These are phyloP conservation scores for Amblyteles armatorius DNA, from an alignment of 2,888 invertebrate species.

Conservation along the genomic window DNA sequence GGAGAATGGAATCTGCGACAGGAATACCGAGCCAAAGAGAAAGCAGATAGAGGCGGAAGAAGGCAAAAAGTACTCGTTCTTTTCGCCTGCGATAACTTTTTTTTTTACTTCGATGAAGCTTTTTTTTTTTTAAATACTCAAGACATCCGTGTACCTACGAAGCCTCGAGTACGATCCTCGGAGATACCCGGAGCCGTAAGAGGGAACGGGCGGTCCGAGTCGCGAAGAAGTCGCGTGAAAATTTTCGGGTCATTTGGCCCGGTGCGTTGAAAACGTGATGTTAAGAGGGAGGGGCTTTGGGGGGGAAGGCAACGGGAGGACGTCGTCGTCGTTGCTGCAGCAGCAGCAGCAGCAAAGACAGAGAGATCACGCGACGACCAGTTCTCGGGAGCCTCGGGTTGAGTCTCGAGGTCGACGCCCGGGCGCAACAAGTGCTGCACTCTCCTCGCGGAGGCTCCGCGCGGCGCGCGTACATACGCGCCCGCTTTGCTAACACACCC, in stretches of 20 bases:
- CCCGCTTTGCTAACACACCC: constrained; percentile 70
- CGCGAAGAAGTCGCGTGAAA: constrained; percentile 43
- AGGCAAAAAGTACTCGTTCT: background rate
- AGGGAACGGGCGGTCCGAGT: background rate
- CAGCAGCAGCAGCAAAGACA: constrained; percentile 40
- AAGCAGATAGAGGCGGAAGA: background rate
- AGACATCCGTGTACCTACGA: background rate
- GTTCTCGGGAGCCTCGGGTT: constrained; percentile 77
- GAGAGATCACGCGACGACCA: constrained; percentile 58
- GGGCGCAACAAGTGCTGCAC: constrained; percentile 84
- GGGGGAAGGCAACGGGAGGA: background rate
- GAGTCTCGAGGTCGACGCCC: constrained; percentile 83
- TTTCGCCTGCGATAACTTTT: background rate
- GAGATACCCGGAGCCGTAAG: background rate
- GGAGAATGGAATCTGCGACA: background rate
- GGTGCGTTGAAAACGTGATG: constrained; percentile 43
- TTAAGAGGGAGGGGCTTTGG: background rate
- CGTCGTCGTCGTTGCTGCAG: constrained; percentile 15
- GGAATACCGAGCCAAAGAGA: background rate
- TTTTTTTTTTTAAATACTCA: background rate
- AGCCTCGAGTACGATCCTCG: background rate
- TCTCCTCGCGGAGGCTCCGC: constrained; percentile 66
- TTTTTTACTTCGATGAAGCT: constrained; percentile 14
- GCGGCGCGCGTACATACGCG: constrained; percentile 74
- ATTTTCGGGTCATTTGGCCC: constrained; percentile 55